A percentile compares a stretch with the other conserved stretches of the same genome.
Evolutionary conservation across 2,113 vertebrate genomes (phyloP).

Genomic region (Ceuthmochares aereus): DNA sequence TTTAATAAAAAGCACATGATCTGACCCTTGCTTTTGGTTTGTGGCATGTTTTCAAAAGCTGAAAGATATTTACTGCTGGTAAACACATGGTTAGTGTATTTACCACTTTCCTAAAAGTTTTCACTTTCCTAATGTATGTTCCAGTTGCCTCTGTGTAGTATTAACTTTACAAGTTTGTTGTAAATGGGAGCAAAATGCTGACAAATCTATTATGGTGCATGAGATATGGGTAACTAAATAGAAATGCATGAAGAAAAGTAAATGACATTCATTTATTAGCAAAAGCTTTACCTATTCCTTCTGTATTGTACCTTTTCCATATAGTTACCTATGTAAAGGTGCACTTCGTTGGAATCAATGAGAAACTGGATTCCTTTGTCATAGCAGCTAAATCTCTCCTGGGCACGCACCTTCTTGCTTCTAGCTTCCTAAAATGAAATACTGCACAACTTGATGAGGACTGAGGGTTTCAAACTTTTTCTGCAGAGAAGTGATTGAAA

Average conservation of each 20-base stretch:
- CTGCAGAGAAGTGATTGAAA: neutral
- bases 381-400: neutral
- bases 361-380: neutral
- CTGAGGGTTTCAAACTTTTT: neutral
- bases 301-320: neutral
- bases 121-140: neutral
- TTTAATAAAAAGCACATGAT: neutral
- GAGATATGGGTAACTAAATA: neutral
- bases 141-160: neutral
- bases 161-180: neutral
- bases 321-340: neutral
- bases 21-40: neutral
- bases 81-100: neutral
- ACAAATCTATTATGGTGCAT: neutral
- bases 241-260: neutral
- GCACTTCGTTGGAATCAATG: neutral
- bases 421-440: neutral
- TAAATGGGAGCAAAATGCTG: neutral
- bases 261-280: neutral
- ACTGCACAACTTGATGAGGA: neutral
- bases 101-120: neutral
- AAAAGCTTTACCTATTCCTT: neutral
- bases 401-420: neutral
- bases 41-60: neutral
- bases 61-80: neutral